These are phyloP conservation scores for Epiblema foenella DNA, from an alignment of 2,888 invertebrate genomes.

Conservation along the genomic window DNA sequence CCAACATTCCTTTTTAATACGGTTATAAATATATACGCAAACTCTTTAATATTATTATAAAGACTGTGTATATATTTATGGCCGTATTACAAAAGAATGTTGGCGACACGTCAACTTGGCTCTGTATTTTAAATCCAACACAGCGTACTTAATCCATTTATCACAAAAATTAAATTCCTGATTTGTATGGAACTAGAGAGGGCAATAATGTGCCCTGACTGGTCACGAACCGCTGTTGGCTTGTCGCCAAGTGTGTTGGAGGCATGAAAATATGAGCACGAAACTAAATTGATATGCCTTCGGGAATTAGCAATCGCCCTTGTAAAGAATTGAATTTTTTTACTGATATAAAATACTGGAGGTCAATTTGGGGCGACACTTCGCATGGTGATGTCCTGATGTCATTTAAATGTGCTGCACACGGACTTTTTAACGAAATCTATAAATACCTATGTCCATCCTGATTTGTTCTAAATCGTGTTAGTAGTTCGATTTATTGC, in stretches of 20 bases:
- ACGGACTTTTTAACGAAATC: no score
- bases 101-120: constrained; percentile 35
- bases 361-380: no score
- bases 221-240: constrained; percentile 54
- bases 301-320: neutral
- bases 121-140: constrained; percentile 49
- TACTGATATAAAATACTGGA: no score
- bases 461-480: no score
- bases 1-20: no score
- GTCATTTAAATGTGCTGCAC: no score
- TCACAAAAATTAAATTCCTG: constrained; percentile 58
- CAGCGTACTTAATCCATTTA: constrained; percentile 61
- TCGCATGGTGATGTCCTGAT: no score
- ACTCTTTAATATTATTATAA: no score
- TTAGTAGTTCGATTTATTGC: no score
- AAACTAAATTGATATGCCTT: constrained; percentile 43
- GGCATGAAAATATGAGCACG: constrained; percentile 48
- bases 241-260: constrained; percentile 49
- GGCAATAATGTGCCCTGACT: constrained; percentile 48
- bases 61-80: no score
- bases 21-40: no score
- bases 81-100: constrained; percentile 1
- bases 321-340: neutral
- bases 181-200: constrained; percentile 51
- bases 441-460: no score